Evolutionary conservation across 1,140 invertebrate species (phyloP), one percentile per base, ranked within the genome.

Genomic region (Acromyrmex charruanus): DNA sequence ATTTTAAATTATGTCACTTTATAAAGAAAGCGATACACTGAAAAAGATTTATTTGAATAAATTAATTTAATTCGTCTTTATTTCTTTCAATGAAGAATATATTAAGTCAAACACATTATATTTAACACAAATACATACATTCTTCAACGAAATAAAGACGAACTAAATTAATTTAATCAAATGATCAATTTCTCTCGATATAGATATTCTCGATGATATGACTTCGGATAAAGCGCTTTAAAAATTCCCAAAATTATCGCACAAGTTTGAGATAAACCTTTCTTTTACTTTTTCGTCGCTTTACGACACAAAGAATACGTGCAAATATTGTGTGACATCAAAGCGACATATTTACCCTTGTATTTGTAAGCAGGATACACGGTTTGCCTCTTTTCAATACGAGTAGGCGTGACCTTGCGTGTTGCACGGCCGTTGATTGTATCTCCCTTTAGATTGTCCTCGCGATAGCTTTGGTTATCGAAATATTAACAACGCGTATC

Each of bases 341-440:
- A 16, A 58, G 35, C 28, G 61, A 80, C 65, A 35, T 49, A 69
- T 89, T 89, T 55, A 65, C 31, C 21, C 3, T 31, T 44, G 66
- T 81, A 61, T 77, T 82, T 82, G 61, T 51, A 25, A 18, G 12
- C 12, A 75, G 39, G 51, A 72, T 28, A 80, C 31, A 81, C 55
- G 59, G 55, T 82, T 21, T 71, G 51, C 39, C 49, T 58, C 44
- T 14, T 74, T 74, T 66, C 59, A 31, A 49, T 63, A 14, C 55
- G 25, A 35, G 49, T 53, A 74, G 72, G 65, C 55, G 53, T 44
- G 58, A 74, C 66, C 59, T 77, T 65, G 58, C 66, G 63, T 68
- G 72, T 69, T 58, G 16, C 53, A 51, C 18, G 61, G 49, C 31
- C 79, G 66, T 89, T 84, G 85, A 89, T 89, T 75, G 18, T 69